A percentile compares a stretch with the other conserved stretches of the same genome.
Evolutionary conservation across 2,888 invertebrate species (phyloP).

Genomic region (Lordiphosa andalusiaca): DNA sequence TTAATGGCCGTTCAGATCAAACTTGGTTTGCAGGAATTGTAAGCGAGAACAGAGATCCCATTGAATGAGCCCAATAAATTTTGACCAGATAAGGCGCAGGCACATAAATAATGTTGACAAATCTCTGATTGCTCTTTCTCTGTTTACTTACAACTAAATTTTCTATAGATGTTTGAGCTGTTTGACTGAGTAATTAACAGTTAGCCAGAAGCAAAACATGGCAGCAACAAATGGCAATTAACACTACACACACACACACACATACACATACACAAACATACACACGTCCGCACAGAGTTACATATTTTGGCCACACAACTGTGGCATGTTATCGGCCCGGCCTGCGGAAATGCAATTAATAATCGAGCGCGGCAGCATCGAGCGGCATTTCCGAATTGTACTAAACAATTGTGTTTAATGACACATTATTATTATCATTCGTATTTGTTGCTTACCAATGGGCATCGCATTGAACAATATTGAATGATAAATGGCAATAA

Average conservation of each 20-base stretch:
- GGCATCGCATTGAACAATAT: too few relatives aligned
- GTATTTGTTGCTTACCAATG: slow-evolving; percentile 4
- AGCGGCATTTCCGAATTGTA: slow-evolving; percentile 25
- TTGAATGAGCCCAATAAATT: slow-evolving; percentile 20
- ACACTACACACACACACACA: slow-evolving; percentile 43
- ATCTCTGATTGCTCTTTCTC: slow-evolving; percentile 3
- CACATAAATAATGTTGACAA: slow-evolving; percentile 27
- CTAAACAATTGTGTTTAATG: slow-evolving; percentile 48
- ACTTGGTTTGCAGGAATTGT: slow-evolving; percentile 37
- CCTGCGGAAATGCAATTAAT: slow-evolving; percentile 67
- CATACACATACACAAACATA: slow-evolving; percentile 17
- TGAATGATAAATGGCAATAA: slow-evolving; percentile 11
- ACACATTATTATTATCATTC: slow-evolving; percentile 59
- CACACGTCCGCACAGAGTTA: slow-evolving; percentile 6
- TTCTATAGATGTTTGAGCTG: slow-evolving; percentile 30
- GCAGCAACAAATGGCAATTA: slow-evolving; percentile 59
- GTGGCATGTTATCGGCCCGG: slow-evolving; percentile 42
- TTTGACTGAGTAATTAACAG: slow-evolving; percentile 64
- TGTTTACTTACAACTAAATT: slow-evolving; percentile 40
- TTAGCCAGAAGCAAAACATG: slow-evolving; percentile 54
- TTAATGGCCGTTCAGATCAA: slow-evolving; percentile 62
- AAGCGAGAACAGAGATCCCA: slow-evolving; percentile 21
- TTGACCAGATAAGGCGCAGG: slow-evolving; percentile 23
- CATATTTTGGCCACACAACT: slow-evolving; percentile 10
- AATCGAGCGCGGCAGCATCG: slow-evolving; percentile 32